Evolutionary conservation across 2,113 vertebrate genomes (phyloP).

Genomic region (Paramormyrops kingsleyae): DNA sequence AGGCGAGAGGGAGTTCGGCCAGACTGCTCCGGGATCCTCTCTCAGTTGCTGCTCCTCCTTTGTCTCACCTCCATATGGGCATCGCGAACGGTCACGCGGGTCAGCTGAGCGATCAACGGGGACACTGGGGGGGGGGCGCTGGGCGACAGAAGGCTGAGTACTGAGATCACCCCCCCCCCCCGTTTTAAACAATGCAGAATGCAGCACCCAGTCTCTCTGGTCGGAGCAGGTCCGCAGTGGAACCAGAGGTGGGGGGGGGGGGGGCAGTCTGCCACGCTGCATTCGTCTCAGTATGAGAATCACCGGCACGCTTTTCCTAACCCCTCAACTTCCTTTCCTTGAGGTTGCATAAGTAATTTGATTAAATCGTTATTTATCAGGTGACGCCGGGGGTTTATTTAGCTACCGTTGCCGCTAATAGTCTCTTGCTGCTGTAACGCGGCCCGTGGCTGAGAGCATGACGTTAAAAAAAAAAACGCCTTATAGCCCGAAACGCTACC

Average conservation of each 20-base stretch:
- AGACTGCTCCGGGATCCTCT: conserved; percentile 8
- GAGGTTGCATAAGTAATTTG: conserved; percentile 31
- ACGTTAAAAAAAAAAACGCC: neutral
- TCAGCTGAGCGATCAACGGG: conserved; percentile 35
- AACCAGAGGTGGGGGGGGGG: neutral
- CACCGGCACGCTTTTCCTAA: neutral
- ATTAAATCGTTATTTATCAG: conserved; percentile 24
- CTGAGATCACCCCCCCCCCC: conserved; percentile 8
- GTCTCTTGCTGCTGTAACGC: conserved; percentile 20
- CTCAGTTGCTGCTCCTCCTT: conserved; percentile 21
- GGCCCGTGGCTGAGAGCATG: conserved; percentile 23
- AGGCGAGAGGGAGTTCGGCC: conserved; percentile 30
- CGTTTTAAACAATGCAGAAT: conserved; percentile 32
- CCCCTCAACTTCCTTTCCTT: conserved; percentile 1
- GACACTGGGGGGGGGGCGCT: neutral
- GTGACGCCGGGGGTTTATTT: neutral
- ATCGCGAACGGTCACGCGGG: conserved; percentile 32
- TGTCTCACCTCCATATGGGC: conserved; percentile 23
- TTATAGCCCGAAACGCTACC: conserved; percentile 23
- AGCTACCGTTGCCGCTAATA: neutral
- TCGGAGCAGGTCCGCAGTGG: neutral
- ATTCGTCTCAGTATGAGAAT: neutral
- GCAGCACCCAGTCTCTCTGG: conserved; percentile 17
- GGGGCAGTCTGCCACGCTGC: neutral
- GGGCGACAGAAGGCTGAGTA: conserved; percentile 24